phyloP scores from a whole-genome alignment of 2,113 vertebrate genomes.

The Leucoraja erinaceus region DNA sequence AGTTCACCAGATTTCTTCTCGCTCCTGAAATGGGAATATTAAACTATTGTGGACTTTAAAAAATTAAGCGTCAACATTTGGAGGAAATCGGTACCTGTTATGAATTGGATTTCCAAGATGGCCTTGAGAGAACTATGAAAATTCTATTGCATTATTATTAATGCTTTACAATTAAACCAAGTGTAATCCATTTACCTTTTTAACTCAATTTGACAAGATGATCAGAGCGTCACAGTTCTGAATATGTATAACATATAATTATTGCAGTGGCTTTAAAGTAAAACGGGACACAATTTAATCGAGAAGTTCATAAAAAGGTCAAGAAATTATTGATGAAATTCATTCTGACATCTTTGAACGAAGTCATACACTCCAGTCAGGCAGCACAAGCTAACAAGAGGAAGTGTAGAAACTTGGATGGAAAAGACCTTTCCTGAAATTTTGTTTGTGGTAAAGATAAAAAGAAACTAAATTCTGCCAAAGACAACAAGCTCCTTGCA shows the following conservation, averaged over 20 bases:
- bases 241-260: not conserved
- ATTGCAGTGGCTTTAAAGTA: not conserved
- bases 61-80: not conserved
- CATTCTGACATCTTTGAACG: not conserved
- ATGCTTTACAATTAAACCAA: no score
- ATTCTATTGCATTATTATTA: not conserved
- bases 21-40: not conserved
- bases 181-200: not conserved
- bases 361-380: not conserved
- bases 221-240: not conserved
- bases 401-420: not conserved
- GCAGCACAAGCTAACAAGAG: not conserved
- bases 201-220: not conserved
- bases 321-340: not conserved
- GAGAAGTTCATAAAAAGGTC: not conserved
- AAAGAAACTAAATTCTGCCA: not conserved
- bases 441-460: not conserved
- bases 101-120: conserved; percentile 48
- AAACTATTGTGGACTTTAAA: conserved; percentile 8
- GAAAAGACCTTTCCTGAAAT: not conserved
- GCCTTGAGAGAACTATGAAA: conserved; percentile 47
- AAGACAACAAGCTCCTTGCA: not conserved
- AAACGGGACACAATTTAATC: not conserved
- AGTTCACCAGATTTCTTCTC: not conserved
- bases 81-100: conserved; percentile 40